These are phyloP conservation scores for Poecilus cupreus DNA, from an alignment of 2,888 invertebrate species.

Conservation along the genomic window DNA sequence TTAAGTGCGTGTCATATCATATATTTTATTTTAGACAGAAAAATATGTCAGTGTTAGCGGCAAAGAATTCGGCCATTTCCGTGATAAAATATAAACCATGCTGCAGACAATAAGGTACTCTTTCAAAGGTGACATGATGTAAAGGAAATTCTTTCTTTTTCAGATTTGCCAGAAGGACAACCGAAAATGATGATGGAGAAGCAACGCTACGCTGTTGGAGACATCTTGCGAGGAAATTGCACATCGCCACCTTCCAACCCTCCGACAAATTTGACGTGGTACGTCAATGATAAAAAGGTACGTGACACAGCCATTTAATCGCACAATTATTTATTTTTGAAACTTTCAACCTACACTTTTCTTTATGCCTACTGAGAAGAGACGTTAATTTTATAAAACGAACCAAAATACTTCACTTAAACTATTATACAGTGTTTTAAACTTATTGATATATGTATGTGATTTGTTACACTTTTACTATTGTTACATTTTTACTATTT, in stretches of 20 bases:
- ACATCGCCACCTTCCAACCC: constrained; percentile 81
- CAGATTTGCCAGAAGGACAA: constrained; percentile 81
- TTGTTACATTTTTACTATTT: too few species aligned
- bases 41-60: not conserved
- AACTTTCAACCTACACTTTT: too few species aligned
- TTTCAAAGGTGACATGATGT: not conserved
- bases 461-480: too few species aligned
- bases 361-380: too few species aligned
- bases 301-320: constrained; percentile 57
- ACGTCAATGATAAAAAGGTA: constrained; percentile 80
- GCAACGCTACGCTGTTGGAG: constrained; percentile 82
- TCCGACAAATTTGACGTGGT: constrained; percentile 82
- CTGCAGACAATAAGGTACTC: too few species aligned
- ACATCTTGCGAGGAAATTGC: constrained; percentile 81
- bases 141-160: constrained; percentile 66
- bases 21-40: too few species aligned
- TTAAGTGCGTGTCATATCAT: too few species aligned
- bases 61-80: not conserved
- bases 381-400: too few species aligned
- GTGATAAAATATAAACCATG: too few species aligned
- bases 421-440: too few species aligned
- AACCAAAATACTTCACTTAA: too few species aligned
- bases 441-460: too few species aligned
- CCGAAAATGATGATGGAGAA: constrained; percentile 81
- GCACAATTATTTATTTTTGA: not conserved